Conservation (phyloP, 2,113 vertebrate species). For the Tiliqua scincoides region DNA sequence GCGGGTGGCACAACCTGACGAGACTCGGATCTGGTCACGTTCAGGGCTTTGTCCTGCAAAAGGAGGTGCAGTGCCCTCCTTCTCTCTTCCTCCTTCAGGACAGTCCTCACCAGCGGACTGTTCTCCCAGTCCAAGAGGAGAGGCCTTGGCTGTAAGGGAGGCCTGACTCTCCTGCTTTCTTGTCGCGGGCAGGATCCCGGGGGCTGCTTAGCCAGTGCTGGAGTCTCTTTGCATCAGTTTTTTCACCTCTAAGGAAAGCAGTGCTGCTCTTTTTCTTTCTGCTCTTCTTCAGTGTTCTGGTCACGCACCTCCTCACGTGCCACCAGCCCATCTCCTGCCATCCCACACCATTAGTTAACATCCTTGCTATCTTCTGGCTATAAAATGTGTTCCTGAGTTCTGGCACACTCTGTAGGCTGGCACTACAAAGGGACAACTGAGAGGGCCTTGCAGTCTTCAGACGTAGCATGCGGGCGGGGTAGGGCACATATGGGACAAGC, state of each 20-base stretch:
- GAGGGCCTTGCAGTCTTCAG: neutral
- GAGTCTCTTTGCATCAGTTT: too few species aligned
- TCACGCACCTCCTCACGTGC: neutral
- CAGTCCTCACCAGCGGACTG: neutral
- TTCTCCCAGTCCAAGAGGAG: neutral
- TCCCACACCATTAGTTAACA: neutral
- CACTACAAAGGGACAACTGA: too few species aligned
- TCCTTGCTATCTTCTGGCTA: neutral
- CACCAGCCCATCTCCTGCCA: neutral
- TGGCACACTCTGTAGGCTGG: neutral
- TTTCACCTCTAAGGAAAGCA: too few species aligned
- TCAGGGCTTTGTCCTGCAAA: neutral
- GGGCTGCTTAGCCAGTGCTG: too few species aligned
- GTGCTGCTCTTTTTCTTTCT: too few species aligned
- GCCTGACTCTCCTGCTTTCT: too few species aligned
- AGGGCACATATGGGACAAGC: too few species aligned
- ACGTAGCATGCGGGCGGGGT: neutral
- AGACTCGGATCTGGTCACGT: neutral
- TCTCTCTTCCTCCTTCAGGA: neutral
- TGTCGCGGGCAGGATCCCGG: too few species aligned
- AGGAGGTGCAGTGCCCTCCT: rapidly evolving
- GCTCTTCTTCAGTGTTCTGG: neutral
- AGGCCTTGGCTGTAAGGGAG: neutral
- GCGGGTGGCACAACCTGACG: too few species aligned
- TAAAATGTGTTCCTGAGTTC: neutral